Base-by-base conservation (phyloP, 2,888 invertebrate species). In the Pristionchus mayeri region DNA sequence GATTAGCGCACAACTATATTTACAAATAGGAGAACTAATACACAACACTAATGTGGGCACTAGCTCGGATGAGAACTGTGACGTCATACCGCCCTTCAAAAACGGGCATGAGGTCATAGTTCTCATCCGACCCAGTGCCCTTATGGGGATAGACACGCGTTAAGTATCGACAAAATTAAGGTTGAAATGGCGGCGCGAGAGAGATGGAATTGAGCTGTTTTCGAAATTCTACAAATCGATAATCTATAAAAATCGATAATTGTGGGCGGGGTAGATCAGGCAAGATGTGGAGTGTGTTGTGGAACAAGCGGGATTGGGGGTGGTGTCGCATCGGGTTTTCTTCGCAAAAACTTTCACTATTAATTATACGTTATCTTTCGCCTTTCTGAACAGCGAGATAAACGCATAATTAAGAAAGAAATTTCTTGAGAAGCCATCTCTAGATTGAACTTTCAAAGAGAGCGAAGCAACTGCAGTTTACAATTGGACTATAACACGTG, bases 141-240 rank as follows among this genome's bases (percentile, higher is more conserved):
- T n/a, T n/a, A n/a, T n/a, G n/a, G n/a, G n/a, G n/a, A 27, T 24
- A 34, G 16, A 4, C 71, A 71, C 71, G 40, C 71, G 71, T 71
- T 71, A 71, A 71, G 71, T 71, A 71, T 71, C 71, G 34, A 71
- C 6, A 71, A 21, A 71, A 71, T 71, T 71, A 71, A 71, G 71
- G 16, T 7, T 24, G 71, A 71, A 71, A 71, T 71, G 71, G 71
- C 71, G 34, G 63, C 34, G 34, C 34, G 24, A 40, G 4, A 40
- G 71, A 44, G 71, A 71, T 37, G 40, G 7, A 44, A 13, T 75
- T 44, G 75, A 75, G 40, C 75, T 37, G n/a, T 16, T 18, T 44
- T 75, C 44, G n/a, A 75, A 24, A 63, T 34, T 44, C 13, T 9
- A 34, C 7, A 63, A 63, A 63, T 63, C 63, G 21, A 18, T 30